These are phyloP conservation scores for Opisthograptis luteolata DNA, from an alignment of 2,888 invertebrate species.

Conservation along the genomic window DNA sequence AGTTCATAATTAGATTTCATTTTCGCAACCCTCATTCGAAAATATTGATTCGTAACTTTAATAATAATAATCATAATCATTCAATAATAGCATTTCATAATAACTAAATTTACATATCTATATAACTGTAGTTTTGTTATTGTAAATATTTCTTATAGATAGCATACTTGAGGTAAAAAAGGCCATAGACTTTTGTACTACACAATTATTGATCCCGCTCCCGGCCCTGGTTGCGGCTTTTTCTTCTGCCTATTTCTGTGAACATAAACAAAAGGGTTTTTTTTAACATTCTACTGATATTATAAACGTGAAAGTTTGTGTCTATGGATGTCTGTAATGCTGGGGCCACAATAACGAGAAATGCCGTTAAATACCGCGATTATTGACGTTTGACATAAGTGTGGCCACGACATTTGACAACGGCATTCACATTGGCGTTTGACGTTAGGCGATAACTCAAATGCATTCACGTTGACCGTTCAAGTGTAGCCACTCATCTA, in stretches of 20 bases:
- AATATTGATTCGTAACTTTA: background rate
- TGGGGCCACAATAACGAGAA: too few relatives aligned
- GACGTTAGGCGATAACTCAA: too few relatives aligned
- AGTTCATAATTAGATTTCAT: background rate
- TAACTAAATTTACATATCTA: slow-evolving; percentile 15
- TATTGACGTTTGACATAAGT: too few relatives aligned
- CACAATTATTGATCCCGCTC: slow-evolving; percentile 5
- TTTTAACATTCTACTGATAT: background rate
- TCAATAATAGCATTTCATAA: slow-evolving; percentile 11
- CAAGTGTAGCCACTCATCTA: too few relatives aligned
- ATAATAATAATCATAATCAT: slow-evolving; percentile 2
- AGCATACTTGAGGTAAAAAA: slow-evolving; percentile 20
- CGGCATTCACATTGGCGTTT: too few relatives aligned
- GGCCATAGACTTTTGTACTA: slow-evolving; percentile 23
- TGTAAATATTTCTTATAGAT: slow-evolving; percentile 17
- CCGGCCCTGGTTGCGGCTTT: slow-evolving; percentile 17
- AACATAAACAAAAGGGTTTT: background rate
- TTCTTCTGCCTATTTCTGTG: slow-evolving; percentile 34
- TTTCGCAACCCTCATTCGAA: background rate
- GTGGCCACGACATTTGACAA: too few relatives aligned
- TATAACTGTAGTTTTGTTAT: too few relatives aligned
- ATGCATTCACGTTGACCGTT: too few relatives aligned
- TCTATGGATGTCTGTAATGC: too few relatives aligned
- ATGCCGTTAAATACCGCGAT: too few relatives aligned
- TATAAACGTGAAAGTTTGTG: too few relatives aligned